Evolutionary conservation across 2,113 vertebrate genomes (phyloP).

Genomic region (Sapajus apella): DNA sequence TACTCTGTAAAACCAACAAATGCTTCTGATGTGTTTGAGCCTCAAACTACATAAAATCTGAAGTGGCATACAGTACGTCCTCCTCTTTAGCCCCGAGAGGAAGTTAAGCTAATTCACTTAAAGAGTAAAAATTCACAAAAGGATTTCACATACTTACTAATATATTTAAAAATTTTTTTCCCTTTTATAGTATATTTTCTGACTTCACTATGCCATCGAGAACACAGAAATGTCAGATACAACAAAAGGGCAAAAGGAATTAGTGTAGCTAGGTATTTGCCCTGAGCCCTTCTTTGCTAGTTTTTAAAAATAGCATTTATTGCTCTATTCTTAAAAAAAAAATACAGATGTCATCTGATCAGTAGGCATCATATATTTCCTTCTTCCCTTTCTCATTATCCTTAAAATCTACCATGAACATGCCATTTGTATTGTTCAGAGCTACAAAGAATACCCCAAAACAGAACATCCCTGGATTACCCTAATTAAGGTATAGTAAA

Average conservation of each 20-base stretch:
- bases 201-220: neutral
- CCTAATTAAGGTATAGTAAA: neutral
- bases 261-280: neutral
- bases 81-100: neutral
- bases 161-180: neutral
- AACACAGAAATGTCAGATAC: neutral
- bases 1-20: neutral
- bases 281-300: neutral
- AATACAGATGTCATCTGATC: neutral
- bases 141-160: neutral
- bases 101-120: neutral
- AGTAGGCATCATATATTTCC: neutral
- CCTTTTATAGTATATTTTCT: neutral
- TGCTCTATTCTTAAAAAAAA: slow-evolving; percentile 24
- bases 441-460: neutral
- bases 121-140: slow-evolving; percentile 25
- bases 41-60: neutral
- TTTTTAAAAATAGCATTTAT: neutral
- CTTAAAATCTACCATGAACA: slow-evolving; percentile 19
- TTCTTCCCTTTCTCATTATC: neutral
- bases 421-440: slow-evolving; percentile 27
- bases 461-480: neutral
- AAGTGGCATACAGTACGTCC: neutral
- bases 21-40: neutral
- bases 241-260: slow-evolving; percentile 31